Conservation (phyloP, 2,888 invertebrate genomes). For the Pomacea canaliculata region DNA sequence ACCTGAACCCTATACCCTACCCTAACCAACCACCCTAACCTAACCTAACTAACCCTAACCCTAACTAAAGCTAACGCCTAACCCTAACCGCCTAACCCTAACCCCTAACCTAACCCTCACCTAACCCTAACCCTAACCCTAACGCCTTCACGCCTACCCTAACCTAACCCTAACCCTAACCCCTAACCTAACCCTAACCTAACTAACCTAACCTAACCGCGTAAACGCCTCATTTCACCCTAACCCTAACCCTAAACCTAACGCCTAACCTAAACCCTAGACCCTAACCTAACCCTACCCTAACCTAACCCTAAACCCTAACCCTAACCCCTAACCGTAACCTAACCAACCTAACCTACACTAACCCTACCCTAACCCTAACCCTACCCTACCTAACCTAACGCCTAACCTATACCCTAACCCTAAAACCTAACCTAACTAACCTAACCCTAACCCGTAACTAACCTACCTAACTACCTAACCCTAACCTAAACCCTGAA, state of each 20-base stretch:
- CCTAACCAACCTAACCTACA: conserved; percentile 36
- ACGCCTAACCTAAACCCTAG: conserved; percentile 31
- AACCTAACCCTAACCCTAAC: conserved; percentile 35
- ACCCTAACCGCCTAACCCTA: conserved; percentile 34
- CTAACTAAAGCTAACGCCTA: conserved; percentile 34
- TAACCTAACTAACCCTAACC: conserved; percentile 35
- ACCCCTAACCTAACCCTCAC: conserved; percentile 30
- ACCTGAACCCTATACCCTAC: conserved; percentile 28
- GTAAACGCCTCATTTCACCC: conserved; percentile 29
- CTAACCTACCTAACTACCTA: no score
- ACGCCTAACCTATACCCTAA: no score
- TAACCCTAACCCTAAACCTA: conserved; percentile 30
- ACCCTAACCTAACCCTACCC: conserved; percentile 32
- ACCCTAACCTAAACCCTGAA: no score
- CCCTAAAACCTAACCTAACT: no score
- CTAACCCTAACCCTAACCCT: conserved; percentile 32
- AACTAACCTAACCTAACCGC: conserved; percentile 23
- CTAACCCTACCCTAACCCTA: conserved; percentile 31
- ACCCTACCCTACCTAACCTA: no score
- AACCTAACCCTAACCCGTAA: no score
- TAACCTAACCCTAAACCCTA: conserved; percentile 25
- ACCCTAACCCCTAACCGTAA: conserved; percentile 30
- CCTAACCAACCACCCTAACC: conserved; percentile 25
- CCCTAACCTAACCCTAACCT: conserved; percentile 23
- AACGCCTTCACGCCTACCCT: conserved; percentile 32